These are phyloP conservation scores for Sciurus vulgaris DNA, from an alignment of 2,797 vertebrate genomes.

Conservation along the genomic window DNA sequence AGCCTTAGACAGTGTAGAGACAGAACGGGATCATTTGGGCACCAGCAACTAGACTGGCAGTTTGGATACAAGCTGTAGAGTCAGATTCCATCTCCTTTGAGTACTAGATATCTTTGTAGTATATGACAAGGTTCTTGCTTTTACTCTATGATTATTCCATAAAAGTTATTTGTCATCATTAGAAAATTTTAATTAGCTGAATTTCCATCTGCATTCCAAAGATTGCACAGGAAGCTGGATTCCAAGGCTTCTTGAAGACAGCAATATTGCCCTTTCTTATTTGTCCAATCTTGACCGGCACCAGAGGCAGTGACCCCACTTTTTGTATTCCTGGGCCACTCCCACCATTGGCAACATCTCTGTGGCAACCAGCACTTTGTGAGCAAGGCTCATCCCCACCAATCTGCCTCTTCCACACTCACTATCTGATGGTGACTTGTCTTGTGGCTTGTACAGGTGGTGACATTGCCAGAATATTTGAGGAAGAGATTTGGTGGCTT, in stretches of 20 bases:
- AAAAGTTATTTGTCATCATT: neutral
- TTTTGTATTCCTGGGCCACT: neutral
- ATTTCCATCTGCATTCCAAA: neutral
- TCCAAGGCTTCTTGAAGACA: neutral
- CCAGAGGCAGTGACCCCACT: neutral
- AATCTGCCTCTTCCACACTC: neutral
- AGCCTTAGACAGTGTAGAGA: neutral
- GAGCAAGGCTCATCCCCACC: neutral
- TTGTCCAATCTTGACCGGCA: neutral
- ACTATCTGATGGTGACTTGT: neutral
- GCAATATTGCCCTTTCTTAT: neutral
- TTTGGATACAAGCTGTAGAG: neutral
- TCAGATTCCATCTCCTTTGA: neutral
- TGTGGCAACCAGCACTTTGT: neutral
- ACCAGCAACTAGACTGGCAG: fast-evolving
- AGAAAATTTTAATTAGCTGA: neutral
- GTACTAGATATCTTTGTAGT: neutral
- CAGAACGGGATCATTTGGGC: neutral
- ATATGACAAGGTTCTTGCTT: neutral
- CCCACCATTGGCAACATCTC: neutral
- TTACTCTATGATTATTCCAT: neutral
- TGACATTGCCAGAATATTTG: slow-evolving; percentile 68
- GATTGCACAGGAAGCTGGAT: neutral
- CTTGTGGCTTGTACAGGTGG: slow-evolving; percentile 55
- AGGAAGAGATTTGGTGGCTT: slow-evolving; percentile 73